phyloP scores from a whole-genome alignment of 2,888 invertebrate species.

The Meloe dianella region DNA sequence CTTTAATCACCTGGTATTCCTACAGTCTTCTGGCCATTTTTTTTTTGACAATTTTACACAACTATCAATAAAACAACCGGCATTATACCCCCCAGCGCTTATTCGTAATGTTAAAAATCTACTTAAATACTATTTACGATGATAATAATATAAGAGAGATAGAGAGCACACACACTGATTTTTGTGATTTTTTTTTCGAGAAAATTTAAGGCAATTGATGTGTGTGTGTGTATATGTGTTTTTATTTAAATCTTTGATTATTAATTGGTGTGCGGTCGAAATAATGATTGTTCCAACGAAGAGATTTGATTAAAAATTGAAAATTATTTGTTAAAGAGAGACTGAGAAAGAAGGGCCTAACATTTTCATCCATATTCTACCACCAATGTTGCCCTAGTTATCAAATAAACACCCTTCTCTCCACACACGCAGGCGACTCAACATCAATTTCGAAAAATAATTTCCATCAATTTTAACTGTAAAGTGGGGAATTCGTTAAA shows the following conservation, averaged over 20 bases:
- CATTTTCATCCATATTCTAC: slow-evolving; percentile 42
- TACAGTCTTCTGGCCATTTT: slow-evolving; percentile 54
- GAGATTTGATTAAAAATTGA: slow-evolving; percentile 15
- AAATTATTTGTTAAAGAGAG: slow-evolving; percentile 45
- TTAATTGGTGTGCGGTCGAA: too few species aligned
- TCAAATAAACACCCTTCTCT: background rate
- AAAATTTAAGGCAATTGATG: background rate
- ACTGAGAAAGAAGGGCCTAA: slow-evolving; percentile 59
- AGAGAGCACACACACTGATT: slow-evolving; percentile 48
- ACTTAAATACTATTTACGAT: slow-evolving; percentile 33
- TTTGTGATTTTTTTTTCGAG: slow-evolving; percentile 23
- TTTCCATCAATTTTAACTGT: background rate
- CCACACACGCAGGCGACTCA: slow-evolving; percentile 34
- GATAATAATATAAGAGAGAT: slow-evolving; percentile 23
- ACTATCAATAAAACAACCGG: background rate
- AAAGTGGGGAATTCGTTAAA: slow-evolving; percentile 31
- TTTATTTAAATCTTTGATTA: too few species aligned
- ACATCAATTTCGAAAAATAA: slow-evolving; percentile 19
- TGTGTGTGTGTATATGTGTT: too few species aligned
- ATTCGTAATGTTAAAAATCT: slow-evolving; percentile 16
- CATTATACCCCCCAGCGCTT: background rate
- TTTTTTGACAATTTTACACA: background rate
- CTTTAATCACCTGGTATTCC: slow-evolving; percentile 58
- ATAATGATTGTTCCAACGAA: background rate
- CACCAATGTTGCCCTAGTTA: slow-evolving; percentile 43